Evolutionary conservation across 1,140 invertebrate genomes (phyloP).

Genomic region (Zaprionus nigranus): DNA sequence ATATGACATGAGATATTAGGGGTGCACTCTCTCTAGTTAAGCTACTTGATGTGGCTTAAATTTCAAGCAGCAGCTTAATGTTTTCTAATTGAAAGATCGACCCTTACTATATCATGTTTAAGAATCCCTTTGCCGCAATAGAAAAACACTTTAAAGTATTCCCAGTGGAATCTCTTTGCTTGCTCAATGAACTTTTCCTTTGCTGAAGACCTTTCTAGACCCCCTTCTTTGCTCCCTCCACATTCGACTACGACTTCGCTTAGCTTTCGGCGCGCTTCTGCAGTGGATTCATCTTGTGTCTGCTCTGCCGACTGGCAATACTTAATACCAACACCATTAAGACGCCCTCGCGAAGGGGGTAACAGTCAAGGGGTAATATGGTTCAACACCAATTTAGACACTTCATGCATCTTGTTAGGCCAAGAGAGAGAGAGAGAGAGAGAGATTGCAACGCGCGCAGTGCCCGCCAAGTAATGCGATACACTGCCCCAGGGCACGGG

Average conservation of each 20-base stretch:
- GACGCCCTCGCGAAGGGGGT: not conserved
- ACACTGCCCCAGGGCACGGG: conserved; percentile 3
- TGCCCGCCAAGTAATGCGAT: not conserved
- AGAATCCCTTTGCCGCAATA: too few relatives aligned
- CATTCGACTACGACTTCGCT: not conserved
- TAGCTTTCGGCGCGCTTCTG: conserved; percentile 1
- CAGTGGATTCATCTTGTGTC: not conserved
- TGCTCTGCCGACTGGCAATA: not conserved
- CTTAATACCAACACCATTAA: conserved; percentile 20
- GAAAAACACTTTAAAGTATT: too few relatives aligned
- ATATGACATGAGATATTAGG: not conserved
- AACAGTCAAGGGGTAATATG: conserved; percentile 70
- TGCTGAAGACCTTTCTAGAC: not conserved
- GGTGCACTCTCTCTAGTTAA: not conserved
- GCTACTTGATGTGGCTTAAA: not conserved
- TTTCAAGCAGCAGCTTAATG: not conserved
- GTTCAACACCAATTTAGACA: conserved; percentile 84
- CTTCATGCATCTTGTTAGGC: conserved; percentile 84
- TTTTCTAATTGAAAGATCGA: not conserved
- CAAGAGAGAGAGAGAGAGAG: too few relatives aligned
- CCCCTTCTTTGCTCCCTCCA: not conserved
- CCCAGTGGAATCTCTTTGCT: not conserved
- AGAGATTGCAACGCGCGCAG: not conserved
- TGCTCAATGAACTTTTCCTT: not conserved
- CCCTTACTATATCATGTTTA: not conserved